Conservation (phyloP, 2,113 vertebrate genomes). For the Cryptotis parvus region DNA sequence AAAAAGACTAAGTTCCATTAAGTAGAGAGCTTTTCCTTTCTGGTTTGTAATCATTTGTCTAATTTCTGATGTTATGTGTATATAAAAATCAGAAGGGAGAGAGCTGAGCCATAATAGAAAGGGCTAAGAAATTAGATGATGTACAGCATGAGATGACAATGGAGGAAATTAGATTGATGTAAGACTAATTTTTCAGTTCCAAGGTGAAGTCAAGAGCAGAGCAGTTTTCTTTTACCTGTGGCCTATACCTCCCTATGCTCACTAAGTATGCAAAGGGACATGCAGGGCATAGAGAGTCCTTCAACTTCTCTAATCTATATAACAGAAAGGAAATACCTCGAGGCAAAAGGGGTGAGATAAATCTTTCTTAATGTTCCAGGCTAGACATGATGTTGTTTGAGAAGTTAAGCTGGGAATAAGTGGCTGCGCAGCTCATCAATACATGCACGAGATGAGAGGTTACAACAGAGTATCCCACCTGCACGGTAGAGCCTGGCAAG, state of each 20-base stretch:
- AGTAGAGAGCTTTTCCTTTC: not conserved
- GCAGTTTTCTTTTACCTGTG: not conserved
- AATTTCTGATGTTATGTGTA: slow-evolving; percentile 33
- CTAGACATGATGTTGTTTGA: not conserved
- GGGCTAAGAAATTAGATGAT: slow-evolving; percentile 13
- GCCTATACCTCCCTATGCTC: not conserved
- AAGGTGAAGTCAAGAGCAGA: not conserved
- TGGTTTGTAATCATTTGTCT: slow-evolving; percentile 32
- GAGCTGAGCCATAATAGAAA: not conserved
- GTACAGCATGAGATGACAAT: slow-evolving; percentile 32
- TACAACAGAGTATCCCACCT: no score
- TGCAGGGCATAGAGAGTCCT: not conserved
- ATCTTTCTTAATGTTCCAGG: not conserved
- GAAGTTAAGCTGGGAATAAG: not conserved
- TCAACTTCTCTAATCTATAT: slow-evolving; percentile 9
- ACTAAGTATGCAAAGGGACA: slow-evolving; percentile 14
- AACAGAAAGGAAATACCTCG: not conserved
- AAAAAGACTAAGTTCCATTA: not conserved
- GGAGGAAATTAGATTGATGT: not conserved
- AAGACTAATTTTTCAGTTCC: slow-evolving; percentile 28
- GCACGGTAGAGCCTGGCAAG: no score
- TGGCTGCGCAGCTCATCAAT: no score
- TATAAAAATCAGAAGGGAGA: not conserved
- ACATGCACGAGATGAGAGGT: no score
- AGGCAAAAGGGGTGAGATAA: not conserved